Conservation (phyloP, 1,140 invertebrate genomes). For the Hycleus cichorii region DNA sequence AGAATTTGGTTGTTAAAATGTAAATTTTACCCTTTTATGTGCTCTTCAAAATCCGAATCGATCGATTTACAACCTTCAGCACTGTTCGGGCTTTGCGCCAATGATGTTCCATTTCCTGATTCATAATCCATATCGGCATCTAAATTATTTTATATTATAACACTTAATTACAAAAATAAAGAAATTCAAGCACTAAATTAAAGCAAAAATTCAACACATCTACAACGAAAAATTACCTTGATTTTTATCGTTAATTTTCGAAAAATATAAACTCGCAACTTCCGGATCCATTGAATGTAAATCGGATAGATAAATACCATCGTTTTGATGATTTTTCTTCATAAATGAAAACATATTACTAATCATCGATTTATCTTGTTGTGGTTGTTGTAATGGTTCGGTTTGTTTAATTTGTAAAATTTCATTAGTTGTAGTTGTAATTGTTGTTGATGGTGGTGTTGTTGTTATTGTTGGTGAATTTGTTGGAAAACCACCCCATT, state of each 20-base stretch:
- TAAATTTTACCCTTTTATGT: conserved; percentile 37
- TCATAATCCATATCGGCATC: conserved; percentile 85
- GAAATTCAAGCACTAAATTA: background rate
- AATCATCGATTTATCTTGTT: conserved; percentile 63
- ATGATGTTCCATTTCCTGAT: conserved; percentile 87
- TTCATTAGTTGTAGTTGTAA: conserved; percentile 39
- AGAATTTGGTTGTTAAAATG: no score
- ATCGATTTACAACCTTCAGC: conserved; percentile 70
- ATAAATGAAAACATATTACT: conserved; percentile 91
- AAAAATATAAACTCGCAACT: conserved; percentile 83
- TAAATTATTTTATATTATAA: conserved; percentile 34
- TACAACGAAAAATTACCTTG: conserved; percentile 19
- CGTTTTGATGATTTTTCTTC: conserved; percentile 62
- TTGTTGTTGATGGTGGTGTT: conserved; percentile 25
- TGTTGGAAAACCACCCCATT: conserved; percentile 91
- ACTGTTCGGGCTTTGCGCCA: conserved; percentile 88
- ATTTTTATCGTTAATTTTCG: conserved; percentile 44
- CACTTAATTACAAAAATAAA: conserved; percentile 29
- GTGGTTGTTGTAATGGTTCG: conserved; percentile 22
- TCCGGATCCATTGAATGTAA: conserved; percentile 87
- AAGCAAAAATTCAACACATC: background rate
- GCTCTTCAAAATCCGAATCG: conserved; percentile 76
- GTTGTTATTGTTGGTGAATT: conserved; percentile 27
- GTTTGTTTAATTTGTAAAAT: conserved; percentile 38
- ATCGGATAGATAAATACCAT: conserved; percentile 91